Base-by-base conservation (phyloP, 2,797 vertebrate species). In the Platalea minor region DNA sequence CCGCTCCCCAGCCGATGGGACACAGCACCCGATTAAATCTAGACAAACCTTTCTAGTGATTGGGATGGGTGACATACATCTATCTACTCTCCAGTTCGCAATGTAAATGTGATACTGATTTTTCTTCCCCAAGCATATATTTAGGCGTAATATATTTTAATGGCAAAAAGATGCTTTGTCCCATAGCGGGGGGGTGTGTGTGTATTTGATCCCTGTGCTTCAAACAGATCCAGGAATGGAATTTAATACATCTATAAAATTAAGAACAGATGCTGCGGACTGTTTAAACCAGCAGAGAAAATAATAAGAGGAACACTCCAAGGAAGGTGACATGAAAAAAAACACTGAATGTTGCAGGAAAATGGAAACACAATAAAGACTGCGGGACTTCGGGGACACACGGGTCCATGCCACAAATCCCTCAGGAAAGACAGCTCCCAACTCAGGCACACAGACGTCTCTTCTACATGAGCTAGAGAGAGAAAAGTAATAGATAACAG, bases 181-280 rank as follows among this genome's bases (percentile, higher is more conserved):
- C 85, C 37, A 72, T 41, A 19, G 61, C 23, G 37, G 33, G 72
- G 23, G n/a, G 10, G 14, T 33, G 78, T 23, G 20, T 23, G 33
- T 45, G 60, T 37, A 83, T 94, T 96, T 96, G 87, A 87, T 97
- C 86, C 93, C 59, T 39, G 41, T 35, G 59, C 96, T 97, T 96
- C 96, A 85, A 96, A 93, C 74, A 87, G 92, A 97, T 65, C 80
- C 91, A 93, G 93, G 91, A 96, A 97, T 57, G 86, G 84, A 97
- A 98, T 96, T 94, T 91, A 97, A 95, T 95, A 93, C 91, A 87
- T 91, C 54, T 53, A 89, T 54, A 96, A 96, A 97, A 98, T 97
- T 89, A 97, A 95, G 88, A 97, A 93, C 96, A 97, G 96, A 97
- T 96, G 97, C 88, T 46, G 65, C 70, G 39, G 78, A 69, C 77